These are phyloP conservation scores for Porites divaricata DNA, from an alignment of 92 coral and sea anemone genomes.

Conservation along the genomic window DNA sequence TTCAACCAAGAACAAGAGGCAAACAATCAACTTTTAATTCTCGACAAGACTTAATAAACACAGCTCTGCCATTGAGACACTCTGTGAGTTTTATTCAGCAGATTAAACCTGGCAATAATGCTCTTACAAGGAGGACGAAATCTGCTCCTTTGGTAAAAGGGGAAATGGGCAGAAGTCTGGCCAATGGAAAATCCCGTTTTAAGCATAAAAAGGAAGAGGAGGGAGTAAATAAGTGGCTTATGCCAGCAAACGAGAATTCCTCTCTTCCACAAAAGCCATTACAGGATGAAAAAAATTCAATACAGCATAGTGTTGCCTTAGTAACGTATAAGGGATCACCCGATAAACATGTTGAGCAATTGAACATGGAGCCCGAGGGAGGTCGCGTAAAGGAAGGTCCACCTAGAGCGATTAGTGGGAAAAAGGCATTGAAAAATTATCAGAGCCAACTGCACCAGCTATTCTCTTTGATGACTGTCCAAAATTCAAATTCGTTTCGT, in stretches of 20 bases:
- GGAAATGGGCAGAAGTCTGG: neutral
- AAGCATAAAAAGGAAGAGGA: neutral
- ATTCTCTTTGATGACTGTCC: constrained; percentile 17
- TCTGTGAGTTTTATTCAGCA: neutral
- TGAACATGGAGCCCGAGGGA: neutral
- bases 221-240: neutral
- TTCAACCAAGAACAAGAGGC: neutral
- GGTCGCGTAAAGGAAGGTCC: too few relatives aligned
- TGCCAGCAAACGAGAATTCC: neutral
- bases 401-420: neutral
- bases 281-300: neutral
- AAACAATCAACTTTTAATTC: constrained; percentile 17
- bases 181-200: neutral
- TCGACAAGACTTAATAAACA: neutral
- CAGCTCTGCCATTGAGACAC: neutral
- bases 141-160: neutral
- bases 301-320: neutral
- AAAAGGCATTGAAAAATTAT: neutral
- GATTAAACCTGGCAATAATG: neutral
- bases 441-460: constrained; percentile 26
- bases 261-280: neutral
- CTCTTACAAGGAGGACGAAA: neutral
- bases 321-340: neutral
- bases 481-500: constrained; percentile 32
- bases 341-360: neutral